These are phyloP conservation scores for Malurus leucopterus DNA, from an alignment of 2,797 vertebrate species.

Conservation along the genomic window DNA sequence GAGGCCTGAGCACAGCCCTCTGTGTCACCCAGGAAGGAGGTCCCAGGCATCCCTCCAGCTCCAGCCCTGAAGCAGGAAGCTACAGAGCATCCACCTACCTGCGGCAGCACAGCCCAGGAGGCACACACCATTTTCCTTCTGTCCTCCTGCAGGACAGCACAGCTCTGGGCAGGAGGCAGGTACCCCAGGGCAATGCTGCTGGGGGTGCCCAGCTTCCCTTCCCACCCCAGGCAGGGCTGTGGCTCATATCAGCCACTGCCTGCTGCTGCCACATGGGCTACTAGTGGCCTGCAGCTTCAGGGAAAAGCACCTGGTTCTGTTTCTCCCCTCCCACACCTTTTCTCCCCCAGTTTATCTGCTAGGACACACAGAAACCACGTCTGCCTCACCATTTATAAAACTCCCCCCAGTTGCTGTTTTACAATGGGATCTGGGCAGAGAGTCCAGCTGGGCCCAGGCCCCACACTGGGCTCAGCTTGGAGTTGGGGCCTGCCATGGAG, in stretches of 20 bases:
- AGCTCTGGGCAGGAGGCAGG: neutral
- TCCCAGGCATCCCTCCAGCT: neutral
- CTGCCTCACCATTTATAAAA: conserved; percentile 55
- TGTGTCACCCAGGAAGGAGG: neutral
- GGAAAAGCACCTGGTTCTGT: neutral
- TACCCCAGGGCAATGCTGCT: neutral
- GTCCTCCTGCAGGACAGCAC: neutral
- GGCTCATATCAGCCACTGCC: neutral
- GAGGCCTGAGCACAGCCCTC: neutral
- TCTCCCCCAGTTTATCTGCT: neutral
- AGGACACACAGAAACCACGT: neutral
- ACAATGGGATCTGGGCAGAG: conserved; percentile 7
- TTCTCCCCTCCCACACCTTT: neutral
- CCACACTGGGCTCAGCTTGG: neutral
- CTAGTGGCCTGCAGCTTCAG: neutral
- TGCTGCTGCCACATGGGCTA: neutral
- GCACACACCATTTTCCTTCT: rapidly evolving
- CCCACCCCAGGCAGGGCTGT: neutral
- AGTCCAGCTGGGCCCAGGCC: neutral
- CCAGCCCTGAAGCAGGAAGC: neutral
- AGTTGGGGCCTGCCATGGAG: neutral
- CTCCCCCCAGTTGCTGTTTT: neutral
- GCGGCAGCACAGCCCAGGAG: neutral
- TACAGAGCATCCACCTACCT: neutral
- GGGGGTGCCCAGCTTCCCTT: neutral